Evolutionary conservation across 2,888 invertebrate genomes (phyloP), one percentile per base, ranked within the genome.

Genomic region (Hypomecis atomaria): DNA sequence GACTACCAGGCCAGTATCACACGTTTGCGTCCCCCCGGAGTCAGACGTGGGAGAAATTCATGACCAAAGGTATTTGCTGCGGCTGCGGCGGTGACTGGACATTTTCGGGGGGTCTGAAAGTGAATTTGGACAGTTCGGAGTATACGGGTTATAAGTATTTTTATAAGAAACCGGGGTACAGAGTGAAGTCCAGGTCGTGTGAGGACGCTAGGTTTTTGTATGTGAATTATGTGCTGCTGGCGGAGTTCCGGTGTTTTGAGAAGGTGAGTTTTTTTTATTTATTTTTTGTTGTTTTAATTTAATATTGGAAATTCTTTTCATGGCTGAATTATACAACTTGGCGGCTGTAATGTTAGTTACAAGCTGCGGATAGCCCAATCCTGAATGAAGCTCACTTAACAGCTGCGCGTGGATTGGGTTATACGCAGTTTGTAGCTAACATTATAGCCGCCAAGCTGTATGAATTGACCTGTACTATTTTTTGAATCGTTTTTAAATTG

Each of bases 161-260:
- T 73, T 83, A 81, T 74, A 88, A 79, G 66, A 86, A 78, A 54
- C 92, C 92, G 36, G 92, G 92, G 43, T 89, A 82, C 47, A 81
- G 92, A 69, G 77, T 87, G 58, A 88, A 83, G 65, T 81, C 91
- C 44, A 85, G 91, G 60, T 93, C 91, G 65, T 88, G 93, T 73
- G 94, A 95, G 72, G 95, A 95, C 77, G 94, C 95, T 8, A 89
- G 95, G 71, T 95, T 94, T 82, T 91, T 96, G 75, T 94, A 94
- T 79, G 91, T 96, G 77, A 95, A 94, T 82, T 94, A 92, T 81
- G 86, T 93, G 66, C 90, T 96, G 71, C 88, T 95, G 76, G 94
- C 94, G 8, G 94, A 95, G 76, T 93, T 95, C 69, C 89, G 85
- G 65, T 90, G 93, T 79, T 95, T 96, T 81, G 95, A 96, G 85